Evolutionary conservation across 2,113 vertebrate genomes (phyloP).

Genomic region (Myrmecophaga tridactyla): DNA sequence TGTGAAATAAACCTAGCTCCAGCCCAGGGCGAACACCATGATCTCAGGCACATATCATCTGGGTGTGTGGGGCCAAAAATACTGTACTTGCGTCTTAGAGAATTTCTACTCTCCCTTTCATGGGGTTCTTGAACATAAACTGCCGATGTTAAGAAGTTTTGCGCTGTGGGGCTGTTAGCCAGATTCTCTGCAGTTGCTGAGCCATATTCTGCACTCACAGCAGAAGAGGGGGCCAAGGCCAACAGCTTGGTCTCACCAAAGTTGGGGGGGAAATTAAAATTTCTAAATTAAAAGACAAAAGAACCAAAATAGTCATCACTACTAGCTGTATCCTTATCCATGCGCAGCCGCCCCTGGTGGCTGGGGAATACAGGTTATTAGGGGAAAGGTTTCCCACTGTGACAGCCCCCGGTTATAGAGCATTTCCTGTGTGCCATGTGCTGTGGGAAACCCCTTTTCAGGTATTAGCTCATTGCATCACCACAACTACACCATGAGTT

Average conservation of each 20-base stretch:
- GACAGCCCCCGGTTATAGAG: background rate
- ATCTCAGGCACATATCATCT: background rate
- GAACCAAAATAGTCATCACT: too few species aligned
- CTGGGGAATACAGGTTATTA: background rate
- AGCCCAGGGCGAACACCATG: background rate
- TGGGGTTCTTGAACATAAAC: background rate
- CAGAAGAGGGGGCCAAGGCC: background rate
- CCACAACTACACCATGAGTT: too few species aligned
- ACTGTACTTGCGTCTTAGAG: background rate
- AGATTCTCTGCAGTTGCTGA: background rate
- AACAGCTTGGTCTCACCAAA: background rate
- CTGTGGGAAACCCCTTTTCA: background rate
- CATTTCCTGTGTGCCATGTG: background rate
- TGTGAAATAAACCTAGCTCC: background rate
- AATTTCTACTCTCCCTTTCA: background rate
- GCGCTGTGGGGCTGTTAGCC: background rate
- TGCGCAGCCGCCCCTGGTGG: background rate
- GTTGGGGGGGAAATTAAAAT: background rate
- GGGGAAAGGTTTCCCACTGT: background rate
- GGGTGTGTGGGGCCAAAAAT: background rate
- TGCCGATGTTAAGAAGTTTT: background rate
- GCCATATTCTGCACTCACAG: background rate
- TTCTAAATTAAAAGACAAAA: background rate
- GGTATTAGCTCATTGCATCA: background rate
- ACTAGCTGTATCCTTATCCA: background rate